Evolutionary conservation across 1,140 invertebrate species (phyloP).

Genomic region (Drosophila ogumai): DNA sequence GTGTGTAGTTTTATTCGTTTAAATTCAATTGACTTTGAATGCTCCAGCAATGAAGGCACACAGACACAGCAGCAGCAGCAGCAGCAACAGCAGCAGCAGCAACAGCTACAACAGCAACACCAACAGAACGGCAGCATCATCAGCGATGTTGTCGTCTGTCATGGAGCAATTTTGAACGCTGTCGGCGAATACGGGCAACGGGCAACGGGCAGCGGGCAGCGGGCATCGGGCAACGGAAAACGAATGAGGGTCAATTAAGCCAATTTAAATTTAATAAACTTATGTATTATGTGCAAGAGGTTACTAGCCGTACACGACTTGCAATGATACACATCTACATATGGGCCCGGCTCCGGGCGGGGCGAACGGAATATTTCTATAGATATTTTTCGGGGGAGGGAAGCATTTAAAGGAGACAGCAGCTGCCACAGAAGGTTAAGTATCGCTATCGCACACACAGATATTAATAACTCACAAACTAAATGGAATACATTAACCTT

Average conservation of each 20-base stretch:
- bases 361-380: conserved; percentile 16
- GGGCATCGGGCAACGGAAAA: conserved; percentile 78
- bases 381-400: conserved; percentile 53
- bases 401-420: conserved; percentile 47
- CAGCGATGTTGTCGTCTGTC: conserved; percentile 58
- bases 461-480: conserved; percentile 68
- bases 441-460: conserved; percentile 32
- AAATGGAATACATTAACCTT: conserved; percentile 61
- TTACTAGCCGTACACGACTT: conserved; percentile 76
- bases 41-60: conserved; percentile 78
- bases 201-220: conserved; percentile 21
- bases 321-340: conserved; percentile 65
- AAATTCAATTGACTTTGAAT: conserved; percentile 83
- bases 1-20: conserved; percentile 81
- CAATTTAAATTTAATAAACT: conserved; percentile 85
- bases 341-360: neutral
- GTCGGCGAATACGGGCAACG: conserved; percentile 55
- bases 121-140: conserved; percentile 23
- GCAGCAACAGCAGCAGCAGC: conserved; percentile 4
- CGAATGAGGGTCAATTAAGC: conserved; percentile 84
- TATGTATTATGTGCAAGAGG: conserved; percentile 83
- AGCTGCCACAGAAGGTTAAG: conserved; percentile 63
- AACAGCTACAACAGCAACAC: conserved; percentile 6
- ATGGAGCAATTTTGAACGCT: conserved; percentile 51
- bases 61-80: conserved; percentile 12